Base-by-base conservation (phyloP, 2,888 invertebrate genomes). In the Cephus sareptanus region DNA sequence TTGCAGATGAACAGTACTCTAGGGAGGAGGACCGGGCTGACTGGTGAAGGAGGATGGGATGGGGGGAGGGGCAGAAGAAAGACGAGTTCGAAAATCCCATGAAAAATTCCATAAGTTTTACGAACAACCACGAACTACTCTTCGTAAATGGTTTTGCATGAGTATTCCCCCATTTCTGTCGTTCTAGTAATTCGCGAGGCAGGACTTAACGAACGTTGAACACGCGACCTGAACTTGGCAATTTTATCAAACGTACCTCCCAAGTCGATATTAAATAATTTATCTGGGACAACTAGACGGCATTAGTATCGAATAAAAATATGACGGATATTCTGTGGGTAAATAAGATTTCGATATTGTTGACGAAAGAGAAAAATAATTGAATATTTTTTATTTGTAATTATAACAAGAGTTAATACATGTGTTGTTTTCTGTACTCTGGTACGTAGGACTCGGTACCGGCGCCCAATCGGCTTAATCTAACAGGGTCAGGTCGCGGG, bases 391-490 rank as follows among this genome's bases (percentile, higher is more conserved):
- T 23, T 23, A 1, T 1, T 13, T 6, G 9, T 0, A 56, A 56
- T 56, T 56, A 56, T 4, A 37, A 3, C 15, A 6, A 56, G 40
- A 56, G 9, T 83, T 76, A 79, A 82, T 82, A 76, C 79, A 76
- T 40, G 68, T 34, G 74, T 75, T 74, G 77, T 78, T 77, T 75
- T 56, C 40, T 56, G 40, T 56, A 30, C 70, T 70, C 70, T 76
- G 74, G 37, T 69, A 34, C 74, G 73, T 73, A 11, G 33, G 73
- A 71, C 71, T 69, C 73, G 71, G 40, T 82, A 79, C 69, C 33
- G 76, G 76, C 79, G 79, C 77, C 79, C 83, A 84, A 86, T 86
- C 82, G 81, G 76, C 83, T 83, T 81, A 83, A 86, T 86, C 81
- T 84, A 82, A 75, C 69, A 80, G 76, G 85, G 85, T 85, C 79